These are phyloP conservation scores for Tympanuchus pallidicinctus DNA, from an alignment of 2,113 vertebrate species.

Conservation along the genomic window DNA sequence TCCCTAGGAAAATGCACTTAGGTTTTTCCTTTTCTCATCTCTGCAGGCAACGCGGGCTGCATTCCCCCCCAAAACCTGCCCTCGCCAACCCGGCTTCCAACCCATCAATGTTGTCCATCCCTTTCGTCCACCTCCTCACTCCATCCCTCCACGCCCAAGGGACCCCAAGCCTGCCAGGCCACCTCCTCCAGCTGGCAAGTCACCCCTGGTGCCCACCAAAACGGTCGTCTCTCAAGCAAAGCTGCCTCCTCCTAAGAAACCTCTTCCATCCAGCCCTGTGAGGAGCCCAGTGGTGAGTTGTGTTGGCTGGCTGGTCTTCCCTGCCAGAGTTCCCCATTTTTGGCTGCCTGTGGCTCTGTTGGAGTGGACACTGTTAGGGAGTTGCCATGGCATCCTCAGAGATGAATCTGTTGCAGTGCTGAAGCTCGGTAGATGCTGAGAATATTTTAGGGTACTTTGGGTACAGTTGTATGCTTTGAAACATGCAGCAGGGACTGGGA, in stretches of 20 bases:
- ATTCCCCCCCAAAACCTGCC: conserved; percentile 66
- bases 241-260: conserved; percentile 85
- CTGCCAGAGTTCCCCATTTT: accelerated
- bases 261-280: conserved; percentile 84
- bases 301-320: neutral
- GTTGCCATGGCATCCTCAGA: neutral
- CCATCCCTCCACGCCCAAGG: neutral
- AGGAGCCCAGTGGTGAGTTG: conserved; percentile 80
- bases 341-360: neutral
- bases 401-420: accelerated
- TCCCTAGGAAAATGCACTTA: accelerated
- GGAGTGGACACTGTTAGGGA: neutral
- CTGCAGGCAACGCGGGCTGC: neutral
- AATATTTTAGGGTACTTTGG: neutral
- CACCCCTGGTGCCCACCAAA: neutral
- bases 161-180: conserved; percentile 75
- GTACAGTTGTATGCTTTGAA: neutral
- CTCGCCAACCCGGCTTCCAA: conserved; percentile 72
- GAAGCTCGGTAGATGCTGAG: neutral
- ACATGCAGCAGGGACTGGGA: neutral
- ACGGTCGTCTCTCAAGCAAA: conserved; percentile 35
- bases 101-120: conserved; percentile 87
- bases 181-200: conserved; percentile 61
- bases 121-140: conserved; percentile 68
- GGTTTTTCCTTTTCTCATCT: neutral